A percentile compares a stretch with the other conserved stretches of the same genome.
Conservation (phyloP, 2,797 vertebrate genomes). For the Triplophysa yarkandensis region DNA sequence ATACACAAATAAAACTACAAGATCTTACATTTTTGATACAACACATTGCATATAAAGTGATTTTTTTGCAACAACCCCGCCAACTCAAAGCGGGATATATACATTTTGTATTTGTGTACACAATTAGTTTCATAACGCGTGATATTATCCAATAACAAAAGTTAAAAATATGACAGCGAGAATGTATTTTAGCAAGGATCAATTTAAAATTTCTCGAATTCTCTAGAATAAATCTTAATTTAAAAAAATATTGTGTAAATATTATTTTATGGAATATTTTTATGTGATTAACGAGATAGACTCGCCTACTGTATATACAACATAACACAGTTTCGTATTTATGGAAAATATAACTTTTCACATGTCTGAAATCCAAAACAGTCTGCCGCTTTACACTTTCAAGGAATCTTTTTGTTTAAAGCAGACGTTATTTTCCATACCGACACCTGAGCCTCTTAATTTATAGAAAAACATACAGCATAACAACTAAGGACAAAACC, state of each 20-base stretch:
- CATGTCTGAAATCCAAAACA: neutral
- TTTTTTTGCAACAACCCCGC: neutral
- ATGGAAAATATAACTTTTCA: neutral
- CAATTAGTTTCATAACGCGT: no score
- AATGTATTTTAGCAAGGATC: no score
- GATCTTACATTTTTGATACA: neutral
- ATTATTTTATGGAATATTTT: no score
- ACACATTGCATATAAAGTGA: neutral
- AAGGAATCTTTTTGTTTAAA: neutral
- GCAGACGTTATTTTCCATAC: constrained; percentile 18
- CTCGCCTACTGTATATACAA: no score
- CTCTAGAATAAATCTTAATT: no score
- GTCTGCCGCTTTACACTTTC: constrained; percentile 7
- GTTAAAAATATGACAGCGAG: neutral
- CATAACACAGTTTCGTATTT: no score
- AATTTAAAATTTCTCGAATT: no score
- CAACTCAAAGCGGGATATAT: neutral
- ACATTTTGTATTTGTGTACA: no score
- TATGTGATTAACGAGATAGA: no score
- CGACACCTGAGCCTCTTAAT: constrained; percentile 1
- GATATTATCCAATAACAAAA: no score
- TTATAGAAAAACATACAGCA: constrained; percentile 7
- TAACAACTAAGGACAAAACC: neutral
- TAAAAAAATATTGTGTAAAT: no score
- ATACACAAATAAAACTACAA: neutral